These are phyloP conservation scores for Xylocopa sonorina DNA, from an alignment of 1,140 invertebrate genomes.

Conservation along the genomic window DNA sequence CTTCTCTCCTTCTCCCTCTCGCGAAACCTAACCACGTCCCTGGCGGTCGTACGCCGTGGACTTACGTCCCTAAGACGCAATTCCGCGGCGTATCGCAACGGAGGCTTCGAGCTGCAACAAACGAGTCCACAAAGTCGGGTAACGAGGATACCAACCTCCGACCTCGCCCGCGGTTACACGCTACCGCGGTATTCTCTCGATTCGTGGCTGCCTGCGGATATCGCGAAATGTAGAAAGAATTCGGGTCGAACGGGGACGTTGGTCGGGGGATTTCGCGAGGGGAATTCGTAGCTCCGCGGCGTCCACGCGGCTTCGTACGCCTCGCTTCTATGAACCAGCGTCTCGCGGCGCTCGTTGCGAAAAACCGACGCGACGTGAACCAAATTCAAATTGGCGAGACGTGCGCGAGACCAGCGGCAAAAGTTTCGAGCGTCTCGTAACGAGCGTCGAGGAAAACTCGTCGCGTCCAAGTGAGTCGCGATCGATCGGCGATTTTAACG, in stretches of 20 bases:
- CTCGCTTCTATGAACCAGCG: no score
- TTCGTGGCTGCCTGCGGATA: background rate
- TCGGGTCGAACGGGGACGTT: background rate
- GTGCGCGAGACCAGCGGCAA: no score
- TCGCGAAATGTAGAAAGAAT: constrained; percentile 4
- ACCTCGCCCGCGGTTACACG: constrained; percentile 25
- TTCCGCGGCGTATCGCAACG: constrained; percentile 19
- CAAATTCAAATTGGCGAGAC: no score
- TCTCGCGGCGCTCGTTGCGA: background rate
- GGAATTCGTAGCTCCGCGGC: background rate
- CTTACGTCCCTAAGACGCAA: constrained; percentile 9
- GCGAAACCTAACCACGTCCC: constrained; percentile 30
- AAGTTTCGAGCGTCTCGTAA: background rate
- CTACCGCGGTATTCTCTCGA: background rate
- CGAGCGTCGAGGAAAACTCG: background rate
- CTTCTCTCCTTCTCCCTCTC: background rate
- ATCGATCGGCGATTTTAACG: constrained; percentile 32
- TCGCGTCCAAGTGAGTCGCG: constrained; percentile 9
- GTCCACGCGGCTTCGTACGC: background rate
- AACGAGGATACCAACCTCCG: constrained; percentile 39
- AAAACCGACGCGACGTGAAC: background rate
- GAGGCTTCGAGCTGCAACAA: constrained; percentile 41
- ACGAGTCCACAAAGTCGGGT: constrained; percentile 50
- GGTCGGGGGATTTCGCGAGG: background rate
- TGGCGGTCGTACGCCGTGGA: background rate